Base-by-base conservation (phyloP, 92 coral and sea anemone genomes). In the Metridium senile region DNA sequence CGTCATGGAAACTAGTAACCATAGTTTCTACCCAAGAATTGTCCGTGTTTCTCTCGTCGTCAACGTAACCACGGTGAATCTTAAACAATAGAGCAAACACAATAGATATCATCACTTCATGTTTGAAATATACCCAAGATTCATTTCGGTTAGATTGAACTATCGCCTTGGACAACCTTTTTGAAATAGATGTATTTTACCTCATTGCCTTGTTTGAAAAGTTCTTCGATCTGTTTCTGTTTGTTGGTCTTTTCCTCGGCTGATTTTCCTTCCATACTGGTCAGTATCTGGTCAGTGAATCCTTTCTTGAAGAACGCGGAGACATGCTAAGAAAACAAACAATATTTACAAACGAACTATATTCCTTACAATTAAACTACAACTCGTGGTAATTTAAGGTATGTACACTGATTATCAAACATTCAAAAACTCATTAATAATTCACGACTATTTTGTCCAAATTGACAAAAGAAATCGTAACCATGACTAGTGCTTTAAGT, bases 1-100 rank as follows among this genome's bases (percentile, higher is more conserved):
- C 88, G 58, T 91, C 97, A 33, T 88, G 97, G 59, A 88, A 88
- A 69, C 84, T 68, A 63, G 83, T 39, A 31, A 85, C 81, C 43
- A 63, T 76, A 47, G 97, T 88, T 64, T 91, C 97, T 56, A 84
- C 34, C 97, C 97, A 91, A 26, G 97, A 90, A 47, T 91, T 91
- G 77, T 91, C 97, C 26, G 97, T 91, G 74, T 91, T 91, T 73
- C 88, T 76, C 29, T 77, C 85, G 49, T 88, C 90, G 54, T 91
- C 97, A 19, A 88, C 74, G 33, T 88, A 91, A 46, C 97, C 97
- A 34, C 63, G 76, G 62, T 75, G 81, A 13, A 91, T 73, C 97
- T 91, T 9, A 35, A 57, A 11, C 9, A 62, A 21, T 33, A 54
- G 21, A 1, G 62, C 9, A 43, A 74, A 8, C 32, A 29, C 56